Evolutionary conservation across 2,888 invertebrate genomes (phyloP), one percentile per base, ranked within the genome.

Genomic region (Piscicola geometra): DNA sequence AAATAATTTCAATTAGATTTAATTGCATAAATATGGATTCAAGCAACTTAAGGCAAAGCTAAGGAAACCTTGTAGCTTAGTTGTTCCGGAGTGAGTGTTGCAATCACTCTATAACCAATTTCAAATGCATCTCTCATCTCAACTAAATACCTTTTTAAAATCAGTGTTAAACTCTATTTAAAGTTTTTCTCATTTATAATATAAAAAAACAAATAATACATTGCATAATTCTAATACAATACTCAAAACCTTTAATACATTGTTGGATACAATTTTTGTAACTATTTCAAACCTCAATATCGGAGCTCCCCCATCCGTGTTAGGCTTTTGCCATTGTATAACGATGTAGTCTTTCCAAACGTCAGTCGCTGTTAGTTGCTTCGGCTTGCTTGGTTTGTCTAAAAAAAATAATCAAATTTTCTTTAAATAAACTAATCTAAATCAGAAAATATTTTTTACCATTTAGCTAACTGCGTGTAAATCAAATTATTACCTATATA

Each of bases 121-220:
- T 79, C 78, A 36, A 72, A 77, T 1, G 78, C 71, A 56, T 80
- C 80, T 35, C 82, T 80, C 69, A 82, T 81, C 75, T 85, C 85
- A 9, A 85, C 77, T 60, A 82, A 78, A 79, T 85, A 85, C 12
- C 81, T 81, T 30, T 76, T 77, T 30, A 21, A 56, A 15, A 25
- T 25, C 9, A 25, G n/a, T 56, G n/a, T 56, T 47, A 21, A n/a
- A n/a, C n/a, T n/a, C n/a, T n/a, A n/a, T n/a, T n/a, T n/a, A n/a
- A n/a, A n/a, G n/a, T n/a, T n/a, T n/a, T n/a, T n/a, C n/a, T n/a
- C n/a, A n/a, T n/a, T n/a, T n/a, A n/a, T n/a, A n/a, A n/a, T n/a
- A n/a, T n/a, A n/a, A n/a, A n/a, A n/a, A n/a, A n/a, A n/a, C n/a
- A n/a, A n/a, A n/a, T n/a, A n/a, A n/a, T n/a, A n/a, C n/a, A n/a